Evolutionary conservation across 2,797 vertebrate species (phyloP).

Genomic region (Borostomias antarcticus): DNA sequence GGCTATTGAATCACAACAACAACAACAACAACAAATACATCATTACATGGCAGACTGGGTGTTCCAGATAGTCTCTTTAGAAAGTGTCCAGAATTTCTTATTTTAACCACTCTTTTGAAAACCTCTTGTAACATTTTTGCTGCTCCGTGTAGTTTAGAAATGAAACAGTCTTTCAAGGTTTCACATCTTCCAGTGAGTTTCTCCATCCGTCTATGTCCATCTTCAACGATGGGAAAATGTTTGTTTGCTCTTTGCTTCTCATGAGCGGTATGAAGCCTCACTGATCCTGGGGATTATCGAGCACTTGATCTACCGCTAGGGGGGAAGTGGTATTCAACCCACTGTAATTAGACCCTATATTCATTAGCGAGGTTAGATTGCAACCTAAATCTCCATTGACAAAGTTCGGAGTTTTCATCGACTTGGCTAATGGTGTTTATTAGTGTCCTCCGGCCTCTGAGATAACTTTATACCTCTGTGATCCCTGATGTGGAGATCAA

Average conservation of each 20-base stretch:
- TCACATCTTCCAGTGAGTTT: conserved; percentile 15
- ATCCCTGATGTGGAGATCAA: conserved; percentile 33
- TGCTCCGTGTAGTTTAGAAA: conserved; percentile 5
- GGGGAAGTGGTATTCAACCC: conserved; percentile 52
- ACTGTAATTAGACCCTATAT: conserved; percentile 49
- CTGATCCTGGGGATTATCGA: conserved; percentile 37
- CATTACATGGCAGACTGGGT: neutral
- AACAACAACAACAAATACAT: neutral
- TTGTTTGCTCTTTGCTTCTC: conserved; percentile 32
- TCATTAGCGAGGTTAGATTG: conserved; percentile 39
- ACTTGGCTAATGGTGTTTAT: conserved; percentile 71
- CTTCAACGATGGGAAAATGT: conserved; percentile 32
- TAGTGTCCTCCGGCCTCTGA: conserved; percentile 44
- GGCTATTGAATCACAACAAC: conserved; percentile 8
- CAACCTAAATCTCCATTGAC: conserved; percentile 72
- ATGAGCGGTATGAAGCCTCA: conserved; percentile 27
- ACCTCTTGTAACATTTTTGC: conserved; percentile 6
- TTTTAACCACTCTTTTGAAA: conserved; percentile 13
- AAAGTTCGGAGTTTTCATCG: conserved; percentile 62
- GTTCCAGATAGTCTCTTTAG: conserved; percentile 14
- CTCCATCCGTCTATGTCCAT: too few relatives aligned
- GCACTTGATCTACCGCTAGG: conserved; percentile 42
- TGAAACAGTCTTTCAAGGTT: neutral
- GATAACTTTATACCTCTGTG: conserved; percentile 42
- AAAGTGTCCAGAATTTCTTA: conserved; percentile 9